Percentiles rank a stretch among this genome's conserved stretches.
These are phyloP conservation scores for Drosophila helvetica DNA, from an alignment of 2,888 invertebrate species.

Conservation along the genomic window DNA sequence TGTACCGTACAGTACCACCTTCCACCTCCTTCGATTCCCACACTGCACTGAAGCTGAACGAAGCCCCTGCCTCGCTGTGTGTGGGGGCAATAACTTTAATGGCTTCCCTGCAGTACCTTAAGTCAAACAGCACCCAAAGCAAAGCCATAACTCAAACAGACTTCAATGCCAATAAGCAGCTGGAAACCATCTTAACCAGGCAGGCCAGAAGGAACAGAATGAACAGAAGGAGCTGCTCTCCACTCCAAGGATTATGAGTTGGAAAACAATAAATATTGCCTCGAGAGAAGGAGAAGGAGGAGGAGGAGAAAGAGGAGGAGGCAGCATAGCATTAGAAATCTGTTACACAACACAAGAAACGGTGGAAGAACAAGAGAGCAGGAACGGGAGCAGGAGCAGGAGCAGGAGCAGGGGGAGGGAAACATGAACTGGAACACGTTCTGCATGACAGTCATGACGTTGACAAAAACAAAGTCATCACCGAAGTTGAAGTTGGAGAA, in stretches of 20 bases:
- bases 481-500: constrained; percentile 62
- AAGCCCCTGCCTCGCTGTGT: not conserved
- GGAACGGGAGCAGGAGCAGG: not conserved
- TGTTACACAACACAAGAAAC: constrained; percentile 39
- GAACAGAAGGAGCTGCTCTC: constrained; percentile 2
- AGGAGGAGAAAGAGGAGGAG: constrained; percentile 14
- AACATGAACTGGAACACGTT: constrained; percentile 52
- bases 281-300: not conserved
- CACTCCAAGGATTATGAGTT: constrained; percentile 39
- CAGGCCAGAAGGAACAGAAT: not conserved
- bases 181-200: constrained; percentile 32
- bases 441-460: constrained; percentile 53
- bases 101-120: constrained; percentile 9
- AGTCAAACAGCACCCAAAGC: constrained; percentile 13
- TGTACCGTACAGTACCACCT: not conserved
- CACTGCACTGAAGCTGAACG: not conserved
- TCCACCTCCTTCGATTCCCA: not conserved
- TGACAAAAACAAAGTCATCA: constrained; percentile 73
- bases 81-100: constrained; percentile 13
- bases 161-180: constrained; percentile 48
- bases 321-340: constrained; percentile 34
- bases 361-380: no score
- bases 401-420: not conserved
- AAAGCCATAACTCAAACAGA: constrained; percentile 37
- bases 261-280: constrained; percentile 58